phyloP scores from a whole-genome alignment of 2,113 vertebrate species.

The Ovibos moschatus region DNA sequence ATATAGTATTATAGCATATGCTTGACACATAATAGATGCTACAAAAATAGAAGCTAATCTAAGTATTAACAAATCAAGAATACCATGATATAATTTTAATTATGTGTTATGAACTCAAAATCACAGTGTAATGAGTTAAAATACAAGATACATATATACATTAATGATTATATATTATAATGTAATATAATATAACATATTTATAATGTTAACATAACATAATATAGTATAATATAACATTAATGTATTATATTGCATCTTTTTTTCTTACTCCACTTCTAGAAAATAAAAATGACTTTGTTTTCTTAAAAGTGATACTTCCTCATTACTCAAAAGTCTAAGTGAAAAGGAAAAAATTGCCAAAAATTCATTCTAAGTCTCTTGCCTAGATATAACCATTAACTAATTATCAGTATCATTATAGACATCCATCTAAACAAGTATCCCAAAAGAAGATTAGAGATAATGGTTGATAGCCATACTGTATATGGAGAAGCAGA shows the following conservation, averaged over 20 bases:
- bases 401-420: neutral
- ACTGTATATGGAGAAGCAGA: neutral
- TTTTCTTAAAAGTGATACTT: neutral
- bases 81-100: neutral
- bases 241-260: neutral
- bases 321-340: neutral
- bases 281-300: neutral
- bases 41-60: neutral
- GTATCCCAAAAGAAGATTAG: neutral
- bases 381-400: neutral
- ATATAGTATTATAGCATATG: neutral
- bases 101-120: constrained; percentile 19
- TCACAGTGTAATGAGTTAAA: neutral
- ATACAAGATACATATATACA: neutral
- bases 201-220: too few species aligned
- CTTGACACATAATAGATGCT: neutral
- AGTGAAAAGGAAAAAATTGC: neutral
- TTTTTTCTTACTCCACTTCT: neutral
- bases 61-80: neutral
- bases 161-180: neutral
- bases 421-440: neutral
- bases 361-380: neutral
- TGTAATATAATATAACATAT: too few species aligned
- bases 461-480: neutral
- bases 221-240: neutral